Evolutionary conservation across 2,797 vertebrate genomes (phyloP).

Genomic region (Xenops minutus): DNA sequence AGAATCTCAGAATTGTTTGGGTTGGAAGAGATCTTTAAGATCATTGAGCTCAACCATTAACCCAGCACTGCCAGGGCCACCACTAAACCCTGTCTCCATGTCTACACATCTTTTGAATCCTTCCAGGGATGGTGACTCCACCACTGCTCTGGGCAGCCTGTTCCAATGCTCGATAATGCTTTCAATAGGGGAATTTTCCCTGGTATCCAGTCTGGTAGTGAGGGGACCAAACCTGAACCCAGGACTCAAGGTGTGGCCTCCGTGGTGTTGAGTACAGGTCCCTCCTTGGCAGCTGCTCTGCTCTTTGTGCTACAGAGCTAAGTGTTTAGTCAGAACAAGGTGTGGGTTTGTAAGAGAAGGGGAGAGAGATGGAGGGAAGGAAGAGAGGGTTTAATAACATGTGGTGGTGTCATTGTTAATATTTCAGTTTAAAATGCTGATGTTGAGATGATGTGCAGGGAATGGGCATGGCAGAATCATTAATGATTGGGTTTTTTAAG

Average conservation of each 20-base stretch:
- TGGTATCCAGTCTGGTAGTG: fast-evolving
- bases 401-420: not conserved
- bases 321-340: not conserved
- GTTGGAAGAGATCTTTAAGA: not conserved
- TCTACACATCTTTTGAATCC: not conserved
- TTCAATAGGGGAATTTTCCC: too few relatives aligned
- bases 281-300: not conserved
- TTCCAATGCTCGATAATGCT: fast-evolving
- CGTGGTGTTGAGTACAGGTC: not conserved
- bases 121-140: not conserved
- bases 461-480: not conserved
- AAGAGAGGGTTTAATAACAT: not conserved
- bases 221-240: not conserved
- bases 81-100: not conserved
- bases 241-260: not conserved
- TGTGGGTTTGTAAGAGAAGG: not conserved
- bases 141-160: not conserved
- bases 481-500: slow-evolving; percentile 23
- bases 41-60: not conserved
- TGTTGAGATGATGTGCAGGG: not conserved
- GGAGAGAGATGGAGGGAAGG: not conserved
- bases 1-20: not conserved
- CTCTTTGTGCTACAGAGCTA: not conserved
- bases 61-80: not conserved
- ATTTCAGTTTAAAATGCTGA: not conserved